Conservation (phyloP, 2,888 invertebrate species). For the Heteromyza rotundicornis region DNA sequence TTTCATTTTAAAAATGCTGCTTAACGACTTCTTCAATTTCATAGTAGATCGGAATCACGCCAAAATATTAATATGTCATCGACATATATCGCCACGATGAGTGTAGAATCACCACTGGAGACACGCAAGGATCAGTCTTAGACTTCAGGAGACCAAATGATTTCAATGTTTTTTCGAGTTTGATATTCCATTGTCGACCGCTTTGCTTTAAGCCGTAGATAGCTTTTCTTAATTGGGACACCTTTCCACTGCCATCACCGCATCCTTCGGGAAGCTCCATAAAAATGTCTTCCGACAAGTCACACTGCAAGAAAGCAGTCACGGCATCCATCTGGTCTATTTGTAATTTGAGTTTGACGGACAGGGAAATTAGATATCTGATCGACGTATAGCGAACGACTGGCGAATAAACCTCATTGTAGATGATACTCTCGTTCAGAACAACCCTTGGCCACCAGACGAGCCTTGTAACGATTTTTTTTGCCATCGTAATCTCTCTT, state of each 20-base stretch:
- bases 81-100: constrained; percentile 10
- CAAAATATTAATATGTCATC: constrained; percentile 8
- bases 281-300: constrained; percentile 14
- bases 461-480: constrained; percentile 12
- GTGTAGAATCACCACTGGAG: not conserved
- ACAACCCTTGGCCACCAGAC: constrained; percentile 18
- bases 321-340: constrained; percentile 16
- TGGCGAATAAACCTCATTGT: not conserved
- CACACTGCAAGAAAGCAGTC: constrained; percentile 10
- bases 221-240: not conserved
- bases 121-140: constrained; percentile 11
- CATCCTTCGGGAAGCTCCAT: constrained; percentile 7
- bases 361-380: constrained; percentile 12
- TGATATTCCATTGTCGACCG: constrained; percentile 15
- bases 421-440: constrained; percentile 11
- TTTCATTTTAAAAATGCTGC: constrained; percentile 12
- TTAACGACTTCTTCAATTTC: not conserved
- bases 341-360: constrained; percentile 5
- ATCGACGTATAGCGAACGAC: constrained; percentile 12
- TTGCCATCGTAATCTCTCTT: constrained; percentile 8
- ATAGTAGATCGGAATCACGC: not conserved
- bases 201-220: constrained; percentile 8
- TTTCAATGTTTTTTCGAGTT: constrained; percentile 11
- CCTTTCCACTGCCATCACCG: not conserved
- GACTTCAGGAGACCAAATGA: constrained; percentile 13